A percentile compares a stretch with the other conserved stretches of the same genome.
phyloP scores from a whole-genome alignment of 2,797 vertebrate genomes.

The Champsocephalus gunnari region DNA sequence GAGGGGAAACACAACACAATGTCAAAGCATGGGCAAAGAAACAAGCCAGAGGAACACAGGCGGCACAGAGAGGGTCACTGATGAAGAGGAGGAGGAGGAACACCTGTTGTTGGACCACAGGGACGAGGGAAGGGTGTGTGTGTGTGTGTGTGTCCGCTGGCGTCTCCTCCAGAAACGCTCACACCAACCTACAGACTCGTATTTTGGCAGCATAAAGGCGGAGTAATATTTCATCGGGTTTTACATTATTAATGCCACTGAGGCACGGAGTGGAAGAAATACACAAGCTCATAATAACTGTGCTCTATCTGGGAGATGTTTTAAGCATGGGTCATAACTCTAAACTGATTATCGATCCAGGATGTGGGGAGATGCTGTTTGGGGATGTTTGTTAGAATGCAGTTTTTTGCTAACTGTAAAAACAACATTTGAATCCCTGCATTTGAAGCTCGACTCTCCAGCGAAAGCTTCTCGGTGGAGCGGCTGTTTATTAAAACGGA shows the following conservation, averaged over 20 bases:
- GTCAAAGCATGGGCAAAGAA: conserved; percentile 66
- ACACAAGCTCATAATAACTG: conserved; percentile 31
- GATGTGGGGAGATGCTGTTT: conserved; percentile 7
- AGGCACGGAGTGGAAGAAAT: conserved; percentile 38
- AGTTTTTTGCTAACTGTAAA: neutral
- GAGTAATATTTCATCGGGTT: conserved; percentile 59
- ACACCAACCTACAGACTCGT: conserved; percentile 36
- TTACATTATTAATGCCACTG: conserved; percentile 66
- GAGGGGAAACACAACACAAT: conserved; percentile 48
- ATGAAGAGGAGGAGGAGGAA: conserved; percentile 56
- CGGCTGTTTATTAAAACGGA: conserved; percentile 48
- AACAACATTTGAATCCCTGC: neutral
- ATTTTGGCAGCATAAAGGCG: conserved; percentile 44
- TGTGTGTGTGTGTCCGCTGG: conserved; percentile 26
- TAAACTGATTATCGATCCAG: conserved; percentile 13
- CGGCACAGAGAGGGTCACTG: conserved; percentile 43
- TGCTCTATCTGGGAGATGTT: conserved; percentile 23
- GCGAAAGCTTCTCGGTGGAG: conserved; percentile 41
- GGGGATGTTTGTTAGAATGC: neutral
- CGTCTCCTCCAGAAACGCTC: conserved; percentile 38
- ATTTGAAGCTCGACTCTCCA: conserved; percentile 23
- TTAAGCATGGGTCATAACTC: conserved; percentile 12
- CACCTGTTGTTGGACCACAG: conserved; percentile 46
- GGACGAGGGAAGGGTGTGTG: conserved; percentile 30
- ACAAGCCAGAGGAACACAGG: conserved; percentile 53